Conservation (phyloP, 2,888 invertebrate species). For the Drosophila anomalipes region DNA sequence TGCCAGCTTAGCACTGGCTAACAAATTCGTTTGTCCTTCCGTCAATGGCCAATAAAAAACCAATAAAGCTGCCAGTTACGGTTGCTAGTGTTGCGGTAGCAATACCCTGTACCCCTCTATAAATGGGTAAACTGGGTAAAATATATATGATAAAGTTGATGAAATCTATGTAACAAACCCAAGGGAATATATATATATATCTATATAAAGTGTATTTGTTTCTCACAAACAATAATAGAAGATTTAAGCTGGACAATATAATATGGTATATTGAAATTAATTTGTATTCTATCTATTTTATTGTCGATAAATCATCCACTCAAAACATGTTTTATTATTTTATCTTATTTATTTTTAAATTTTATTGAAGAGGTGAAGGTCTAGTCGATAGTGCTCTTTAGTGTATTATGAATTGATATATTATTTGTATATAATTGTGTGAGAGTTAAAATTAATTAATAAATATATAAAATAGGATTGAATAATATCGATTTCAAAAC, state of each 20-base stretch:
- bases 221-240: neutral
- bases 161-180: neutral
- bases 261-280: neutral
- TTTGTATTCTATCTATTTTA: neutral
- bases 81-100: slow-evolving; percentile 12
- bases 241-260: neutral
- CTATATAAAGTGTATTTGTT: neutral
- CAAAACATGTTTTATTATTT: too few relatives aligned
- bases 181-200: too few relatives aligned
- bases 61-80: slow-evolving; percentile 76
- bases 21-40: slow-evolving; percentile 84
- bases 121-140: neutral
- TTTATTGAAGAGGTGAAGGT: too few relatives aligned
- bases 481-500: too few relatives aligned
- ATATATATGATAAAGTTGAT: neutral
- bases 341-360: too few relatives aligned
- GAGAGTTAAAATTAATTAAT: neutral
- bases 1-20: slow-evolving; percentile 43
- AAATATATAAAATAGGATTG: neutral
- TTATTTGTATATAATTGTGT: neutral
- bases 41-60: slow-evolving; percentile 84
- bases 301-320: neutral
- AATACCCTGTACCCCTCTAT: slow-evolving; percentile 4
- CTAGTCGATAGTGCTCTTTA: neutral
- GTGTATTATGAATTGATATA: neutral